Conservation (phyloP, 2,113 vertebrate species). For the Pterocles burchelli region DNA sequence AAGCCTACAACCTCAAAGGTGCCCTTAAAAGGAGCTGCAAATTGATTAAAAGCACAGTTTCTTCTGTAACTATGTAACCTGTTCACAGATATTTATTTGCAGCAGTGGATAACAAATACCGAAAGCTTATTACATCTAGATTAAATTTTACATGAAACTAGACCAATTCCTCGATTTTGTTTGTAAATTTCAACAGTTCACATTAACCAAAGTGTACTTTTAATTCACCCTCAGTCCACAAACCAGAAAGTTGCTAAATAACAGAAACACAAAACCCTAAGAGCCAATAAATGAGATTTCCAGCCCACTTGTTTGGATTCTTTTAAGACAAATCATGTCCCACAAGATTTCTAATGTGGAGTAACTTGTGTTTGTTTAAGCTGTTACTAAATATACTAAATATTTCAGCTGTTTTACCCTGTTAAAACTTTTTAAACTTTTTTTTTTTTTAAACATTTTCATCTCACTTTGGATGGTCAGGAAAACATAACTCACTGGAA, state of each 20-base stretch:
- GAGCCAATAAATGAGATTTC: background rate
- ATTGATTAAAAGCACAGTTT: background rate
- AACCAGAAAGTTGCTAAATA: background rate
- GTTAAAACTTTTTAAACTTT: fast-evolving
- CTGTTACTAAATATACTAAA: background rate
- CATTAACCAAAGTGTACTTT: background rate
- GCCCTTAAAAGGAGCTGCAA: background rate
- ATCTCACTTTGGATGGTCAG: background rate
- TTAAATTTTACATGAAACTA: background rate
- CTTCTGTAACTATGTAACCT: background rate
- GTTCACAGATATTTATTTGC: background rate
- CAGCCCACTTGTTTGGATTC: background rate
- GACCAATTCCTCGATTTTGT: background rate
- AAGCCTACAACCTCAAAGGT: background rate
- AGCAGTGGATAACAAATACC: background rate
- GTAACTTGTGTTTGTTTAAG: background rate
- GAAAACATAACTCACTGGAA: background rate
- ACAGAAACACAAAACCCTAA: background rate
- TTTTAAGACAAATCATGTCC: background rate
- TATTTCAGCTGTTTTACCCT: background rate
- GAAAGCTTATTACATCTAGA: background rate
- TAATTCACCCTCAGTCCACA: background rate
- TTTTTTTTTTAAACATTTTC: background rate
- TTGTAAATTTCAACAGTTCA: background rate
- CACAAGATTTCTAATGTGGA: background rate